Percentiles rank a stretch among this genome's conserved stretches.
These are phyloP conservation scores for Pollimyrus isidori DNA, from an alignment of 2,113 vertebrate species.

Conservation along the genomic window DNA sequence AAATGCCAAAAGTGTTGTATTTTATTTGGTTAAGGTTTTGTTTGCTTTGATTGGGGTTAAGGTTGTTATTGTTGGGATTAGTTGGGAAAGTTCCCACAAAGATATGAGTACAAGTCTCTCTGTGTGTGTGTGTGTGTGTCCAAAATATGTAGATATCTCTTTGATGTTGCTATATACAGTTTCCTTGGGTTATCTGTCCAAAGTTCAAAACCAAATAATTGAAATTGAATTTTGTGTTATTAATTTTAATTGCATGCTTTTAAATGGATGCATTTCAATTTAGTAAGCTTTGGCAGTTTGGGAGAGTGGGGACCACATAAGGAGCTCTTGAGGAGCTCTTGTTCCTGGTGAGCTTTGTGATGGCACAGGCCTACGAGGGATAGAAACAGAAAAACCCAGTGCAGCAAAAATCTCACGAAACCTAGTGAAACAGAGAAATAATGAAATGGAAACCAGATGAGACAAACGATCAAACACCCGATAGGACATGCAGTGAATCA, in stretches of 20 bases:
- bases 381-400: background rate
- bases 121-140: background rate
- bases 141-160: background rate
- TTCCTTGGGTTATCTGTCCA: background rate
- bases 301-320: background rate
- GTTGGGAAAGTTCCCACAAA: too few species aligned
- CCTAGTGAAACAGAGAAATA: background rate
- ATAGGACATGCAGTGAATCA: background rate
- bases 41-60: too few species aligned
- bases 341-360: background rate
- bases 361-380: background rate
- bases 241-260: background rate
- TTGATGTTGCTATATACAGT: constrained; percentile 37
- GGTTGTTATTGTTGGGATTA: too few species aligned
- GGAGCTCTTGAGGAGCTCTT: background rate
- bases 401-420: background rate
- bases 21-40: too few species aligned
- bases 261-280: background rate
- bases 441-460: background rate
- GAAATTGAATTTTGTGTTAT: background rate
- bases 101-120: background rate
- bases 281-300: background rate
- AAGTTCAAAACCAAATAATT: background rate
- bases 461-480: background rate
- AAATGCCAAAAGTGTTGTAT: too few species aligned